Evolutionary conservation across 2,113 vertebrate genomes (phyloP).

Genomic region (Camelus dromedarius): DNA sequence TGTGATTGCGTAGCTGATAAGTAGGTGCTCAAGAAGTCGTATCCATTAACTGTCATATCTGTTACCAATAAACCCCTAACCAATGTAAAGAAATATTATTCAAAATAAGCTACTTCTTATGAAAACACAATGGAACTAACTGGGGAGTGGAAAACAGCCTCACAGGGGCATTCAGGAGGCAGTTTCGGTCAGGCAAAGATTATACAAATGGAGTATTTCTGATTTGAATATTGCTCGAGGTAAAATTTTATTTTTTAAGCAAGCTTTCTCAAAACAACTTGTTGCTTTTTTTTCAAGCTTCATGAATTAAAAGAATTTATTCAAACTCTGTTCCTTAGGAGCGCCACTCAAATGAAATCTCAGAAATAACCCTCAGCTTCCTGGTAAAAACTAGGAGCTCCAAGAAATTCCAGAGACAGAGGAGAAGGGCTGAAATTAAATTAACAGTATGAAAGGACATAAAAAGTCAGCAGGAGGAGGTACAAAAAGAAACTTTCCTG

Average conservation of each 20-base stretch:
- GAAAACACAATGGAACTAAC: neutral
- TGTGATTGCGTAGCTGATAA: neutral
- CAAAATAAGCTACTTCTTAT: neutral
- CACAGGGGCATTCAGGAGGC: neutral
- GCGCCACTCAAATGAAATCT: neutral
- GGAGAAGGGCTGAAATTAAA: constrained; percentile 31
- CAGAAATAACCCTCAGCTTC: neutral
- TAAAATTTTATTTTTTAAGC: constrained; percentile 19
- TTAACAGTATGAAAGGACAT: neutral
- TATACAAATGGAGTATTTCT: neutral
- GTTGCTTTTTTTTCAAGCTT: neutral
- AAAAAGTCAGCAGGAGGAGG: neutral
- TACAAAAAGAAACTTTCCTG: neutral
- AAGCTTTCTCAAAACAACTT: constrained; percentile 1
- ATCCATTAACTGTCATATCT: neutral
- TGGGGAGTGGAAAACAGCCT: neutral
- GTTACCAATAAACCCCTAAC: neutral
- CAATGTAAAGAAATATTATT: neutral
- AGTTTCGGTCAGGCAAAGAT: neutral
- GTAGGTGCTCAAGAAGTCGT: neutral
- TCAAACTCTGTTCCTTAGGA: neutral
- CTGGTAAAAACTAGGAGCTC: neutral
- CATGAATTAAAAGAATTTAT: neutral
- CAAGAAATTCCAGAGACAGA: neutral
- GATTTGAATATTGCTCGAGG: neutral